phyloP scores from a whole-genome alignment of 2,888 invertebrate genomes.

The Bellardia bayeri region DNA sequence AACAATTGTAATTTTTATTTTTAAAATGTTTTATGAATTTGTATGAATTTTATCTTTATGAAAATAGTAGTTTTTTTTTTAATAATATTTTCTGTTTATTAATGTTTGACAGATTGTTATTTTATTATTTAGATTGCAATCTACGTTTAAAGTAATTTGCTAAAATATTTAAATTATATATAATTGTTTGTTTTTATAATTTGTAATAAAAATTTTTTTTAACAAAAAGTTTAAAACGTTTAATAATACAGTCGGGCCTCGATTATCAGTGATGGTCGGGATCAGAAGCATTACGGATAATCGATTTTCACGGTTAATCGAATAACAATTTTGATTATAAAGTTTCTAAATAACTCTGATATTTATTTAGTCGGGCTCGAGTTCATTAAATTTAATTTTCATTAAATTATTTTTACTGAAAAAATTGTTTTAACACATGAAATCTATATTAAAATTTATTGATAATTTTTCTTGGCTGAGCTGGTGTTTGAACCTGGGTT shows the following conservation, averaged over 20 bases:
- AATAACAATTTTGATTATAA: no score
- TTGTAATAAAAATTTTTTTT: neutral
- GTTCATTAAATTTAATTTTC: no score
- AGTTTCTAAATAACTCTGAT: no score
- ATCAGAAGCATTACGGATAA: no score
- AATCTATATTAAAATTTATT: no score
- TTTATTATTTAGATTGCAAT: slow-evolving; percentile 4
- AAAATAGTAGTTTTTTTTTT: slow-evolving; percentile 1
- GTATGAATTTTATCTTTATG: slow-evolving; percentile 19
- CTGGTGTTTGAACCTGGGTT: no score
- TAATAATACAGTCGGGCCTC: neutral
- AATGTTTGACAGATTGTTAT: neutral
- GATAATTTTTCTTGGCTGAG: no score
- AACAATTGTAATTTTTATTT: slow-evolving; percentile 44
- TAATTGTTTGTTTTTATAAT: slow-evolving; percentile 1
- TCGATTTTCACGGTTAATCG: no score
- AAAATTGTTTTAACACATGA: no score
- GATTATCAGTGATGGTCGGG: no score
- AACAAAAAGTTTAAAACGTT: neutral
- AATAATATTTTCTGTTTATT: neutral
- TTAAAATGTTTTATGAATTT: slow-evolving; percentile 31
- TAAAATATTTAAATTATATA: slow-evolving; percentile 24
- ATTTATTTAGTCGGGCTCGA: no score
- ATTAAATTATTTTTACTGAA: no score
- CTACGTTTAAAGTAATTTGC: neutral